Conservation (phyloP, 2,113 vertebrate genomes). For the Indicator indicator region DNA sequence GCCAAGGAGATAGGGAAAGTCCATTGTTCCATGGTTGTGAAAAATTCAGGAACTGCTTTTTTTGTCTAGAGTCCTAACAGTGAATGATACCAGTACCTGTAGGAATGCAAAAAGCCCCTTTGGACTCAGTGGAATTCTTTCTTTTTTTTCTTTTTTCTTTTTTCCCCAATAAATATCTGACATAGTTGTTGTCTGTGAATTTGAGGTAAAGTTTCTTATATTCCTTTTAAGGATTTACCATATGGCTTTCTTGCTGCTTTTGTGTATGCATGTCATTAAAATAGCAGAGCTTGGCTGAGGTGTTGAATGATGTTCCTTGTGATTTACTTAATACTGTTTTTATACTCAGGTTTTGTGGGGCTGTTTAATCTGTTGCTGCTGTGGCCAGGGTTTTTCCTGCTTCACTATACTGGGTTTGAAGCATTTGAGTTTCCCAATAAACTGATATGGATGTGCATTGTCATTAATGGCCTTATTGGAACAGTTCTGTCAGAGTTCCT, state of each 20-base stretch:
- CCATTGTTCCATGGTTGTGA: background rate
- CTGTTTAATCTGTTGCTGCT: conserved; percentile 95
- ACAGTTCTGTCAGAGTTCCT: conserved; percentile 97
- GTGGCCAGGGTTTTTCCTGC: conserved; percentile 95
- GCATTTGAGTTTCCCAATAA: conserved; percentile 93
- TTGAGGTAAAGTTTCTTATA: background rate
- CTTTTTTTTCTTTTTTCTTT: background rate
- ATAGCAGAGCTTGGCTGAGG: background rate
- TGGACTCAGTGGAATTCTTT: background rate
- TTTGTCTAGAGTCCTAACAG: background rate
- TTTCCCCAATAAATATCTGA: background rate
- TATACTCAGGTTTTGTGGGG: conserved; percentile 89
- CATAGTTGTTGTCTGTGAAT: background rate
- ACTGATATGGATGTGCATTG: conserved; percentile 92
- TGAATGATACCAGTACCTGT: background rate
- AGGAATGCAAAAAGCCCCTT: background rate
- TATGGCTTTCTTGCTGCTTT: background rate
- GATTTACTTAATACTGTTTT: background rate
- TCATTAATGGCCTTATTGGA: conserved; percentile 95
- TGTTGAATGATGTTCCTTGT: background rate
- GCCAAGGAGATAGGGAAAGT: background rate
- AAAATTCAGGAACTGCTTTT: background rate
- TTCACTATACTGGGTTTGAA: conserved; percentile 95
- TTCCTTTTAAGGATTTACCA: background rate
- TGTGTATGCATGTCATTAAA: background rate